Base-by-base conservation (phyloP, 53 echinoderm and acorn worm genomes). In the Echinarachnius parma region DNA sequence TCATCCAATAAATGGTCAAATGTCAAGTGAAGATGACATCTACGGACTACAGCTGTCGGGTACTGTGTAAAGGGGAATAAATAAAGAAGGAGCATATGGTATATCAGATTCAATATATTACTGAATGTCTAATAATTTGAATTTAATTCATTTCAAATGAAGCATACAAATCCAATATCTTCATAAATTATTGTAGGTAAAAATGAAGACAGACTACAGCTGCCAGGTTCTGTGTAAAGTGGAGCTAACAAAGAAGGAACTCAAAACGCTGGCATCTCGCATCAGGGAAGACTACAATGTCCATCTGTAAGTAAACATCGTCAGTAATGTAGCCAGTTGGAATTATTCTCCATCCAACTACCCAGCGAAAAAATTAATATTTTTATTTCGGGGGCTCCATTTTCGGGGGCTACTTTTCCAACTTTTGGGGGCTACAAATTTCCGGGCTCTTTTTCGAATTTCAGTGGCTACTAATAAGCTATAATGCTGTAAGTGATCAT, bases 261-360 rank as follows among this genome's bases (percentile, higher is more conserved):
- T 76, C 4, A 66, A 78, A 21, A 81, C 71, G 2, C 34, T 94
- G 2, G 39, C 66, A 3, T 70, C 78, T 20, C 59, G 90, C 16
- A 94, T 94, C 81, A 89, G 77, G 30, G 94, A 94, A 21, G 89
- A 90, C 46, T 94, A 94, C 75, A 80, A 67, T 48, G 89, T 94
- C 19, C 94, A 94, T 45, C 76, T 94, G 93, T 93, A 60, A 93
- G 88, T 88, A 80, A 22, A 39, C 13, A 13, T 13, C n/a, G n/a
- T n/a, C n/a, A n/a, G n/a, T n/a, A n/a, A n/a, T n/a, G n/a, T n/a
- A n/a, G n/a, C n/a, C n/a, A 60, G 53, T 2, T 5, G 11, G 25
- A 5, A 29, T 58, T 14, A 5, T 28, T 27, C 27, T 28, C n/a
- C n/a, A n/a, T n/a, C n/a, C n/a, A n/a, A n/a, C n/a, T n/a, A n/a